A percentile compares a stretch with the other conserved stretches of the same genome.
Evolutionary conservation across 2,797 vertebrate species (phyloP).

Genomic region (Anniella stebbinsi): DNA sequence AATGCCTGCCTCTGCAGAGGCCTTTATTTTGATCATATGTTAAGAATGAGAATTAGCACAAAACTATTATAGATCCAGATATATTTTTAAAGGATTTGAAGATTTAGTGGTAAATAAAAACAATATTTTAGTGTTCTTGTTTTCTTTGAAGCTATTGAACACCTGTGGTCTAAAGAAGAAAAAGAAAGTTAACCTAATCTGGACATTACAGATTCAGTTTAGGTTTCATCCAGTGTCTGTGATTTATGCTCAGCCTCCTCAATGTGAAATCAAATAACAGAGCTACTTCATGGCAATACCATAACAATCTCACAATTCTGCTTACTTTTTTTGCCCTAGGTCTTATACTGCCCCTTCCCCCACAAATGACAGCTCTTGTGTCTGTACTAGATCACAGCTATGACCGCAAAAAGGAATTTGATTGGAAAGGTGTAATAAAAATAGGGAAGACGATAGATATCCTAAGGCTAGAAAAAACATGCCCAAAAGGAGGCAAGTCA

Average conservation of each 20-base stretch:
- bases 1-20: not conserved
- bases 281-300: conserved; percentile 17
- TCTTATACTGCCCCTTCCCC: fast-evolving
- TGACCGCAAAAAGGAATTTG: not conserved
- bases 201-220: conserved; percentile 11
- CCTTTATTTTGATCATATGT: not conserved
- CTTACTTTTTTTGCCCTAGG: not conserved
- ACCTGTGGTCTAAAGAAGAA: conserved; percentile 10
- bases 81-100: not conserved
- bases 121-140: conserved; percentile 6
- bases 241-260: conserved; percentile 23
- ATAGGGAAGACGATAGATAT: not conserved
- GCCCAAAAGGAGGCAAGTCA: fast-evolving
- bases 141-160: not conserved
- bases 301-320: not conserved
- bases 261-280: conserved; percentile 33
- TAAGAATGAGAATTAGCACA: not conserved
- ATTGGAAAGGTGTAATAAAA: conserved; percentile 20
- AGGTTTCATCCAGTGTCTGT: not conserved
- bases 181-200: not conserved
- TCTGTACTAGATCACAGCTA: not conserved
- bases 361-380: not conserved
- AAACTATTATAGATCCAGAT: not conserved
- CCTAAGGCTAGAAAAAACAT: conserved; percentile 23
- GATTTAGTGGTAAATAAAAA: not conserved